phyloP scores from a whole-genome alignment of 2,888 invertebrate species.

The Mesorhabditis spiculigera region DNA sequence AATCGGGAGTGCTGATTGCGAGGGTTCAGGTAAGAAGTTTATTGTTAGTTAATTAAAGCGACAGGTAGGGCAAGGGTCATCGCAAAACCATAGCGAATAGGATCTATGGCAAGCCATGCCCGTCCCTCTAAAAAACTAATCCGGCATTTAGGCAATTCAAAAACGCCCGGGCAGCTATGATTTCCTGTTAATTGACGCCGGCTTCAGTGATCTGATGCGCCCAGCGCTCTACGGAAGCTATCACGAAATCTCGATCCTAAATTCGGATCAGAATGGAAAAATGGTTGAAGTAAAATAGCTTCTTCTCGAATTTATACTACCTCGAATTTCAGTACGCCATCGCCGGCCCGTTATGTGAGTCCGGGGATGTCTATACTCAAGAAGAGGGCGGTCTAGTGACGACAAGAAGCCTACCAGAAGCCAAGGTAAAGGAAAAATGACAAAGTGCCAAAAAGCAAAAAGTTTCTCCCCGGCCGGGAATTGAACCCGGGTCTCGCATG shows the following conservation, averaged over 20 bases:
- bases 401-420: not conserved
- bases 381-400: not conserved
- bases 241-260: conserved; percentile 9
- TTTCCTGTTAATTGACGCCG: conserved; percentile 17
- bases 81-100: not conserved
- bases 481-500: conserved; percentile 65
- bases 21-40: not conserved
- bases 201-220: conserved; percentile 19
- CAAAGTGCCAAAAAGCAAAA: not conserved
- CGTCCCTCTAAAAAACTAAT: no score
- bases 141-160: not conserved
- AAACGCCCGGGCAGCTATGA: not conserved
- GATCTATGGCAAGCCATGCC: no score
- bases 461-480: conserved; percentile 63
- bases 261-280: no score
- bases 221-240: conserved; percentile 15
- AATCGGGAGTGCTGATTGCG: not conserved
- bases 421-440: not conserved
- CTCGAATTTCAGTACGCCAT: not conserved
- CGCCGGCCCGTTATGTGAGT: conserved; percentile 18
- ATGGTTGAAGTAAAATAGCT: no score
- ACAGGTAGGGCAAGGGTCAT: not conserved
- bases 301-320: no score
- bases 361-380: conserved; percentile 16
- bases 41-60: no score